Evolutionary conservation across 2,113 vertebrate genomes (phyloP), one percentile per base, ranked within the genome.

Genomic region (Thunnus thynnus): DNA sequence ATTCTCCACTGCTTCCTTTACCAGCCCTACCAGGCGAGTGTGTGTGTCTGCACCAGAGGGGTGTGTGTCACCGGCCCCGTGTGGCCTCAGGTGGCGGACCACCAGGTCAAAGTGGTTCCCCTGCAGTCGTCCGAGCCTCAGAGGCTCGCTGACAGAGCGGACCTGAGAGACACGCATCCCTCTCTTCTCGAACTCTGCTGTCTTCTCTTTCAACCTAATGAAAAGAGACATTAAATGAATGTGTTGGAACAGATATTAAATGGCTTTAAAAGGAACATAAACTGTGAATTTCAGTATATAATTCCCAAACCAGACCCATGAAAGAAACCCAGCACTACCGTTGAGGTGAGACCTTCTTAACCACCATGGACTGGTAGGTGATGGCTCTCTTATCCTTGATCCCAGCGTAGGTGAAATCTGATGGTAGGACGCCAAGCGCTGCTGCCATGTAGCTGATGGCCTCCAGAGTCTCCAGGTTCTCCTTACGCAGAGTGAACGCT

Each of bases 341-440:
- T 55, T 97, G 93, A 64, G 97, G 92, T 36, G 96, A 94, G 65
- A 99, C 95, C 88, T 99, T 99, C 92, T 96, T 98, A 77, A 99
- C 97, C 41, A 98, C 96, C 97, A 99, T 98, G 36, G 96, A 90
- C 77, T 99, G 98, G 82, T 95, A 96, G 46, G 97, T 98, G 85
- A 99, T 54, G 3, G 98, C 98, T 84, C 96, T 96, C 92, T 99
- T 99, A 78, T 99, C 98, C 93, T 99, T 99, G 88, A 97, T 97
- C 66, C 98, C 98, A 17, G 97, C 96, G 5, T 99, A 99, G 90
- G 96, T 98, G 90, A 99, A 99, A 91, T 99, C 97, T 11, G 97
- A 98, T 18, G 97, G 96, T 69, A 99, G 94, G 16, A 99, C 94
- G 4, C 96, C 97, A 48, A 99, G 96, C 54, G 94, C 92, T 64